Base-by-base conservation (phyloP, 2,888 invertebrate genomes). In the Leuctra nigra region DNA sequence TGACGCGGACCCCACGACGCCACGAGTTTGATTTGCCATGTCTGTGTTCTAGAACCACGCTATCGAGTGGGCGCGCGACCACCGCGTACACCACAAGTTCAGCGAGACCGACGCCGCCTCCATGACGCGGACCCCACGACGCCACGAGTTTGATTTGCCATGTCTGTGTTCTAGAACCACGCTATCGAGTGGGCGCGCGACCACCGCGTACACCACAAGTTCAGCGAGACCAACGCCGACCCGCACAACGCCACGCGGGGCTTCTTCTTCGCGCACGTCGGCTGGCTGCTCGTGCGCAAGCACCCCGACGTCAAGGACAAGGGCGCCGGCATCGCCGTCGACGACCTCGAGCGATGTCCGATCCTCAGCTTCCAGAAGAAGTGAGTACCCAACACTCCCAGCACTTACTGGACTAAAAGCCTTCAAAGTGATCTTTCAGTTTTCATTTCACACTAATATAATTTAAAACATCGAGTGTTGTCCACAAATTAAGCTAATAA, bases 221-320 rank as follows among this genome's bases (percentile, higher is more conserved):
- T 85, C 75, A 89, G 88, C 18, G 94, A 95, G 70, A 95, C 94
- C 0, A 86, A 94, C 70, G 94, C 93, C 1, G 94, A 95, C 74
- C 94, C 94, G 0, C 93, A 95, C 71, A 93, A 94, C 69, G 91
- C 93, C 1, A 89, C 72, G 53, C 79, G 94, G 23, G 97, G 97
- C 9, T 94, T 97, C 76, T 96, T 96, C 80, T 97, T 96, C 75
- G 83, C 95, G 0, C 97, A 97, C 72, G 80, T 96, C 65, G 97
- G 97, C 58, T 97, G 97, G 97, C 77, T 97, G 60, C 73, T 96
- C 56, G 86, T 87, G 66, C 82, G 84, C 65, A 96, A 97, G 71
- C 96, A 96, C 69, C 91, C 91, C 0, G 88, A 91, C 62, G 89
- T 97, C 36, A 88, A 82, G 69, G 78, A 75, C 61, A 94, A 93